Evolutionary conservation across 2,113 vertebrate genomes (phyloP).

Genomic region (Lamprotornis superbus): DNA sequence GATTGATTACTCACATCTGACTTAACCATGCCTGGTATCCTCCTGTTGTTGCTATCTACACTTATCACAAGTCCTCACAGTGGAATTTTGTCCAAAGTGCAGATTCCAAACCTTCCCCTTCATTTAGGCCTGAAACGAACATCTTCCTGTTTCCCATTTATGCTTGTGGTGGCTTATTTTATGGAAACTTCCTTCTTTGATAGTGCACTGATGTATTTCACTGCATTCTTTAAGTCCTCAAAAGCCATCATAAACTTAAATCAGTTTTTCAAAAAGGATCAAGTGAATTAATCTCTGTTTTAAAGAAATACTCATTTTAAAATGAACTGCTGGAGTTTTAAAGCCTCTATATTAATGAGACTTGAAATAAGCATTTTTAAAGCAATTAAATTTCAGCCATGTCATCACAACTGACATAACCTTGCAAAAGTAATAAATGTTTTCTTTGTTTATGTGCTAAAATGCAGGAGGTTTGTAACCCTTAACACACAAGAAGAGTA

Average conservation of each 20-base stretch:
- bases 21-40: neutral
- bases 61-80: neutral
- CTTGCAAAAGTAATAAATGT: neutral
- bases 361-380: constrained; percentile 40
- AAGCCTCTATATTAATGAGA: constrained; percentile 14
- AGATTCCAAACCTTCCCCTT: neutral
- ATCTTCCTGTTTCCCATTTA: neutral
- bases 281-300: neutral
- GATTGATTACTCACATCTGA: neutral
- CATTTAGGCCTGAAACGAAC: neutral
- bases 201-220: accelerated
- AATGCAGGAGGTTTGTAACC: neutral
- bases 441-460: neutral
- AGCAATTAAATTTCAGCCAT: constrained; percentile 19
- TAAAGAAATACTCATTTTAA: neutral
- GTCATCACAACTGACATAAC: constrained; percentile 13
- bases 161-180: neutral
- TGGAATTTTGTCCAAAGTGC: neutral
- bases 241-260: neutral
- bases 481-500: neutral
- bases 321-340: neutral
- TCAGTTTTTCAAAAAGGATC: neutral
- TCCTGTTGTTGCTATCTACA: no score
- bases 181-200: neutral
- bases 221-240: neutral